Base-by-base conservation (phyloP, 2,113 vertebrate genomes). In the Ariopsis seemanni region DNA sequence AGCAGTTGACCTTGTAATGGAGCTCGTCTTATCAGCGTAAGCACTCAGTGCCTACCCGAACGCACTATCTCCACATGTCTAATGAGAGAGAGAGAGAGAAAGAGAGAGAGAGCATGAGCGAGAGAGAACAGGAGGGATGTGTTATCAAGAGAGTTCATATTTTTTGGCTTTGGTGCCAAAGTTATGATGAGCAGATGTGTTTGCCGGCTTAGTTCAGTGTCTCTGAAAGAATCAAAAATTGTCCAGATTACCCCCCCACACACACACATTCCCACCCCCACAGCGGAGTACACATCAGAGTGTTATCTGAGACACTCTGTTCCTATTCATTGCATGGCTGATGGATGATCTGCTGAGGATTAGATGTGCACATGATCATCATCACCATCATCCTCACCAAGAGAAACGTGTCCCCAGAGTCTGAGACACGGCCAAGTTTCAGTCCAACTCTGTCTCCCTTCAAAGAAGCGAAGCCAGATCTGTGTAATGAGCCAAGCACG, bases 1-100 rank as follows among this genome's bases (percentile, higher is more conserved):
- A 89, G 88, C 87, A 85, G 83, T 74, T 90, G 88, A 85, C 48
- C 58, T n/a, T 89, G 90, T 90, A 93, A 93, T 87, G 88, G 25
- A 79, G 83, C 86, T 86, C 60, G 57, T 72, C 86, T 85, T 84
- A 85, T 27, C 91, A 89, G 81, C 15, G 42, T 74, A 67, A 82
- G 84, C 71, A 52, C 83, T 91, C 58, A 87, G 81, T 55, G 67
- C 78, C 34, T 34, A 50, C 50, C 77, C 52, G 9, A 69, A 80
- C 25, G 50, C 17, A 55, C 85, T 84, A 88, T 88, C 85, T 74
- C n/a, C 52, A 86, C 63, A 62, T 83, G 62, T 82, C 62, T 85
- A 83, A 89, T 79, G 80, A 77, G 85, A 0, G 18, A 60, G 65
- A 62, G 20, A 74, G 27, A 1, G 18, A 42, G 63, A 67, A 20